Evolutionary conservation across 2,888 invertebrate genomes (phyloP).

Genomic region (Coecobrya sp.): DNA sequence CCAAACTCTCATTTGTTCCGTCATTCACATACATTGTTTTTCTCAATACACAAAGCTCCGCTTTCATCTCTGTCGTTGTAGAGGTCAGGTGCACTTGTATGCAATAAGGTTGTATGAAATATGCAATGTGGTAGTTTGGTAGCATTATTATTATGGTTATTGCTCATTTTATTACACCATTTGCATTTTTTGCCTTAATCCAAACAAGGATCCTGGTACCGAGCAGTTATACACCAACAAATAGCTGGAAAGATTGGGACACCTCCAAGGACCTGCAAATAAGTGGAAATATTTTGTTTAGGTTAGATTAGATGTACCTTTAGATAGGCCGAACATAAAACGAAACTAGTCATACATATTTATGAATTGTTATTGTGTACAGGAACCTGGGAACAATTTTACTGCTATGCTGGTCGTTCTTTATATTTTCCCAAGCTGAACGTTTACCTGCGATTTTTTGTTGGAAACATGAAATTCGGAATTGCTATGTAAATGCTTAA

Average conservation of each 20-base stretch:
- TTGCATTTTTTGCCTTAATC: constrained; percentile 68
- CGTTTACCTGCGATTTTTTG: too few relatives aligned
- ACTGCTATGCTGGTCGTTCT: too few relatives aligned
- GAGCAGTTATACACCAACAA: neutral
- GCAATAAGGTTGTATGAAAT: constrained; percentile 16
- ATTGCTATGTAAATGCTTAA: too few relatives aligned
- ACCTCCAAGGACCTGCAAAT: neutral
- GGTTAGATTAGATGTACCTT: neutral
- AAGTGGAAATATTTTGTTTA: neutral
- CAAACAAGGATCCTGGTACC: constrained; percentile 1
- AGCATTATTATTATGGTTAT: constrained; percentile 61
- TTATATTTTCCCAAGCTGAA: too few relatives aligned
- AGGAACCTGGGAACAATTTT: neutral
- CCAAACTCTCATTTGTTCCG: constrained; percentile 8
- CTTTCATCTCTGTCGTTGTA: neutral
- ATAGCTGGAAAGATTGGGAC: neutral
- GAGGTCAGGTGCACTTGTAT: constrained; percentile 20
- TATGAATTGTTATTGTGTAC: neutral
- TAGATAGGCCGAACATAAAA: neutral
- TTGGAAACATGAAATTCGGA: too few relatives aligned
- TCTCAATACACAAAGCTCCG: neutral
- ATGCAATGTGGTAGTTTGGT: neutral
- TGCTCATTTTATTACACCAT: constrained; percentile 65
- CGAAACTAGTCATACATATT: constrained; percentile 20
- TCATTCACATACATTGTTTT: neutral